phyloP scores from a whole-genome alignment of 2,888 invertebrate genomes.

The Crematogaster levior region DNA sequence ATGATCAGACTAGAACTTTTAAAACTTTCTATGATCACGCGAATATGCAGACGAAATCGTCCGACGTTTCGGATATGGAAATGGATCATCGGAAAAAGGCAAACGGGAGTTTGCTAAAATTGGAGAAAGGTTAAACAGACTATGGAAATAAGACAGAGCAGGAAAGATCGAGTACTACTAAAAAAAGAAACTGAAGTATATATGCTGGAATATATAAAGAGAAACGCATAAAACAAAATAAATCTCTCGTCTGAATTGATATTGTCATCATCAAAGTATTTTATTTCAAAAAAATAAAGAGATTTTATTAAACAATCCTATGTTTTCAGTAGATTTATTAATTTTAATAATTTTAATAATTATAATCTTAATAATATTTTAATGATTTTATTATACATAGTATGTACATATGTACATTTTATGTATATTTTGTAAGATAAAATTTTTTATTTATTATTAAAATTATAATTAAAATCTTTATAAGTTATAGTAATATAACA shows the following conservation, averaged over 20 bases:
- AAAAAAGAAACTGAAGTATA: neutral
- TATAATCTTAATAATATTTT: no score
- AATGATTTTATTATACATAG: no score
- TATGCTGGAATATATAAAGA: neutral
- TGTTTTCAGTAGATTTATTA: neutral
- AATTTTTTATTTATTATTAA: neutral
- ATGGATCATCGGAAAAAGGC: conserved; percentile 17
- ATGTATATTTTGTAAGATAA: neutral
- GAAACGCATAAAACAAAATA: neutral
- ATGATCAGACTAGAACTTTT: conserved; percentile 9
- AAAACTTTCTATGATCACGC: conserved; percentile 15
- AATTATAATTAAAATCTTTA: no score
- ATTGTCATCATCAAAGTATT: neutral
- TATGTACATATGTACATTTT: no score
- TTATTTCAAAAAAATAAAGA: neutral
- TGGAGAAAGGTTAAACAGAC: conserved; percentile 18
- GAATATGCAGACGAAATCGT: neutral
- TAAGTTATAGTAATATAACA: neutral
- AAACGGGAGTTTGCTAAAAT: conserved; percentile 22
- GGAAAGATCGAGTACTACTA: neutral
- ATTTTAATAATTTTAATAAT: neutral
- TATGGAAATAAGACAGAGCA: neutral
- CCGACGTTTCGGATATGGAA: conserved; percentile 15
- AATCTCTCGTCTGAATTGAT: neutral
- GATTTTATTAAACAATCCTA: neutral